phyloP scores from a whole-genome alignment of 2,113 vertebrate genomes.

The Phyllostomus discolor region DNA sequence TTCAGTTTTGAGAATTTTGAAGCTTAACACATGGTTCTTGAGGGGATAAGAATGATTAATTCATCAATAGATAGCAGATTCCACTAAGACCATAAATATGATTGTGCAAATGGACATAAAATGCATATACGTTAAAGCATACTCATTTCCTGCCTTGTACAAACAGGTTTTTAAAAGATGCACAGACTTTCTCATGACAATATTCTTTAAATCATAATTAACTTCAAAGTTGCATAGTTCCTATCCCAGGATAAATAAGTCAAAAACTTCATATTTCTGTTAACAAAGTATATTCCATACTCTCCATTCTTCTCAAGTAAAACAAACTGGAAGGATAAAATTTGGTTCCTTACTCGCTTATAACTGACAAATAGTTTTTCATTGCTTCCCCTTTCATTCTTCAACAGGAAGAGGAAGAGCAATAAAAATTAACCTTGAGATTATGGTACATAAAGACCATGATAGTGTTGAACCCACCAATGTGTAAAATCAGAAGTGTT shows the following conservation, averaged over 20 bases:
- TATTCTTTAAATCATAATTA: background rate
- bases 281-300: background rate
- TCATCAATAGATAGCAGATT: background rate
- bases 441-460: background rate
- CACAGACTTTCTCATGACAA: background rate
- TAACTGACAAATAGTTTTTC: background rate
- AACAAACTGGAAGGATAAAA: background rate
- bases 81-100: background rate
- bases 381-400: background rate
- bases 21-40: background rate
- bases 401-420: background rate
- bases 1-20: background rate
- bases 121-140: background rate
- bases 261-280: background rate
- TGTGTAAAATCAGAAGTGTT: background rate
- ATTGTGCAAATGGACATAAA: background rate
- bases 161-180: background rate
- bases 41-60: background rate
- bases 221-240: background rate
- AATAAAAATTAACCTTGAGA: background rate
- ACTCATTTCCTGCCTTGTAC: background rate
- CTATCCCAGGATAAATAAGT: background rate
- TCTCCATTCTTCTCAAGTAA: background rate
- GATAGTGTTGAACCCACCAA: background rate
- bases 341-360: background rate